These are phyloP conservation scores for Amphiprion clarkii DNA, from an alignment of 2,797 vertebrate genomes.

Conservation along the genomic window DNA sequence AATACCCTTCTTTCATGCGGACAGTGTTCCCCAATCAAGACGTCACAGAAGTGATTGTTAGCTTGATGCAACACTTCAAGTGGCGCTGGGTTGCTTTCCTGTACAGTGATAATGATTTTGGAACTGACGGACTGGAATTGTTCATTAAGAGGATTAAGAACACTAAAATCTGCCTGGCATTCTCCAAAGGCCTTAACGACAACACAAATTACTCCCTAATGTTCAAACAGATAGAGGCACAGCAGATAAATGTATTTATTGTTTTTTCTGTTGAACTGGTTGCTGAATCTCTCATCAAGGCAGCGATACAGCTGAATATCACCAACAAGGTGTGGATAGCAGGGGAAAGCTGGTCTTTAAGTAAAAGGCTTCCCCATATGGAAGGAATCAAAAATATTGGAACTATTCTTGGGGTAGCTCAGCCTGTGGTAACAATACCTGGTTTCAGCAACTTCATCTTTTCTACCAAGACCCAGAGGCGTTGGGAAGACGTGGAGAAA, in stretches of 20 bases:
- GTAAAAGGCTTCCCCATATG: constrained; percentile 58
- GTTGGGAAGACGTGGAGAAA: background rate
- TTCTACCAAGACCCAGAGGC: constrained; percentile 19
- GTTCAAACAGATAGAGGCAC: constrained; percentile 71
- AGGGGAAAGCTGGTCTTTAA: constrained; percentile 87
- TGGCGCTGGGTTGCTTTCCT: constrained; percentile 91
- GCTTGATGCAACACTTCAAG: constrained; percentile 81
- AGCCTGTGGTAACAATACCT: constrained; percentile 67
- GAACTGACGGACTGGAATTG: constrained; percentile 67
- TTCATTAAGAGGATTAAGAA: constrained; percentile 70
- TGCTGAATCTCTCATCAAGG: constrained; percentile 72
- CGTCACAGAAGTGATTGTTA: constrained; percentile 81
- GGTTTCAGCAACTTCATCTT: constrained; percentile 81
- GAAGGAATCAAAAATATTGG: constrained; percentile 84
- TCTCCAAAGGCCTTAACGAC: constrained; percentile 65
- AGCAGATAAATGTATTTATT: constrained; percentile 74
- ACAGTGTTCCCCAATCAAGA: constrained; percentile 83
- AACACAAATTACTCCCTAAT: constrained; percentile 49
- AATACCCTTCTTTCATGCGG: constrained; percentile 85
- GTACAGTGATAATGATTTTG: constrained; percentile 77
- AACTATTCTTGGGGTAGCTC: constrained; percentile 84
- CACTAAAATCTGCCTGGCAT: constrained; percentile 83
- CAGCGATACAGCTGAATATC: constrained; percentile 82
- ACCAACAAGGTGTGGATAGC: constrained; percentile 89
- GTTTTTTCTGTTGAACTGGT: constrained; percentile 75